These are phyloP conservation scores for Pantherophis vulpinus DNA, from an alignment of 2,797 vertebrate genomes.

Conservation along the genomic window DNA sequence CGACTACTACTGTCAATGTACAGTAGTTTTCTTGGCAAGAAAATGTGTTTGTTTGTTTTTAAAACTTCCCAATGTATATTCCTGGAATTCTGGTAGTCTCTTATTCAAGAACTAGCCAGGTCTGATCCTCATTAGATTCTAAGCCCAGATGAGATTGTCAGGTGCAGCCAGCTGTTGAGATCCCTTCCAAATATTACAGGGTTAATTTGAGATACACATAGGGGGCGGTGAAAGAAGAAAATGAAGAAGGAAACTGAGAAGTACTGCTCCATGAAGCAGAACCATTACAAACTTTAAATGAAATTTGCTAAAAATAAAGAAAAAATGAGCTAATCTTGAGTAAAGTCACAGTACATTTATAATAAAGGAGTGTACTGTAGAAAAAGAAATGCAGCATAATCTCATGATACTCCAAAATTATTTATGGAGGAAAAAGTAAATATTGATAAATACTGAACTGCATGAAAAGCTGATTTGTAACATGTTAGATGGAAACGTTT, in stretches of 20 bases:
- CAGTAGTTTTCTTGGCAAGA: neutral
- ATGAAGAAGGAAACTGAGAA: neutral
- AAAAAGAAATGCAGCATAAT: neutral
- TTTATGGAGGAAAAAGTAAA: neutral
- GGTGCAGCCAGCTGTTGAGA: neutral
- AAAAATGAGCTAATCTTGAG: neutral
- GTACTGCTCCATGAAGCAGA: neutral
- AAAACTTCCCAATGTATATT: neutral
- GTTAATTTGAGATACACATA: neutral
- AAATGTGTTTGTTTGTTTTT: neutral
- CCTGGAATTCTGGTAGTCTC: neutral
- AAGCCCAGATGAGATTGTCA: neutral
- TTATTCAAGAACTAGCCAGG: neutral
- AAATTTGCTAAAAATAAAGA: neutral
- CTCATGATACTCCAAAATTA: neutral
- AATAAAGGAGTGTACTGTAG: neutral
- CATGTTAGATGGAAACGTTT: neutral
- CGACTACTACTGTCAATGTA: neutral
- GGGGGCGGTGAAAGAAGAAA: neutral
- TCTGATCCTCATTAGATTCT: neutral
- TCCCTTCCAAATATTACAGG: neutral
- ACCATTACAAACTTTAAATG: neutral
- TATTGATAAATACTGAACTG: neutral
- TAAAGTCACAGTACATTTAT: neutral
- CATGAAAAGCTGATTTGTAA: neutral